Conservation (phyloP, 2,888 invertebrate species). For the Drosophila emarginata region DNA sequence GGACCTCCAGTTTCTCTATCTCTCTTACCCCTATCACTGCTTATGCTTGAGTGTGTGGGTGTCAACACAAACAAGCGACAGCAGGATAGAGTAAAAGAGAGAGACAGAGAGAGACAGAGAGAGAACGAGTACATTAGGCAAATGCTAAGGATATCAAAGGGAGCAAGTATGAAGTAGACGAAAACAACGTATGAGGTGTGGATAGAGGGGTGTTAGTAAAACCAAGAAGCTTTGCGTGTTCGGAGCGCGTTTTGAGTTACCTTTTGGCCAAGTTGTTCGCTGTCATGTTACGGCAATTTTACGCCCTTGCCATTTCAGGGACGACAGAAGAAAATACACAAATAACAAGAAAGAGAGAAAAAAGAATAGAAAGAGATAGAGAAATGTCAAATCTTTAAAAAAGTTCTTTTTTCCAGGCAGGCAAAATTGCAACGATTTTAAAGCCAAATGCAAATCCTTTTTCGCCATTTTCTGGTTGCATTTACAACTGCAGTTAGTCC, state of each 20-base stretch:
- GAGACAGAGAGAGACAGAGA: slow-evolving; percentile 35
- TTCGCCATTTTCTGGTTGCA: neutral
- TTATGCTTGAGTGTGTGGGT: slow-evolving; percentile 29
- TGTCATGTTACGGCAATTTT: slow-evolving; percentile 76
- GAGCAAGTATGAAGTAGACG: slow-evolving; percentile 28
- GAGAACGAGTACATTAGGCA: slow-evolving; percentile 65
- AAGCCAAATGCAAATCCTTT: neutral
- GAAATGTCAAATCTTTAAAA: slow-evolving; percentile 2
- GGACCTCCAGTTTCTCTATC: slow-evolving; percentile 8
- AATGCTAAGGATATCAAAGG: slow-evolving; percentile 49
- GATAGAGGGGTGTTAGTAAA: neutral
- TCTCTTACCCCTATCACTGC: slow-evolving; percentile 4
- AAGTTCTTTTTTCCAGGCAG: neutral
- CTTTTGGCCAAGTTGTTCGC: slow-evolving; percentile 69
- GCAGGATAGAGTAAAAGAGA: slow-evolving; percentile 20
- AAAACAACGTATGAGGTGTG: neutral
- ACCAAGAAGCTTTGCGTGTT: slow-evolving; percentile 56
- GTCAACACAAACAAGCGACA: slow-evolving; percentile 62
- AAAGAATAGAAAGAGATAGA: neutral
- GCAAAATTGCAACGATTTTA: neutral
- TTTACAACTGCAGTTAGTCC: slow-evolving; percentile 4
- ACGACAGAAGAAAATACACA: slow-evolving; percentile 19
- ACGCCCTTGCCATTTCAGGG: slow-evolving; percentile 73
- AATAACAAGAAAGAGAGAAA: neutral
- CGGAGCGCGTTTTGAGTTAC: slow-evolving; percentile 68